Evolutionary conservation across 2,113 vertebrate species (phyloP).

Genomic region (Piprites chloris): DNA sequence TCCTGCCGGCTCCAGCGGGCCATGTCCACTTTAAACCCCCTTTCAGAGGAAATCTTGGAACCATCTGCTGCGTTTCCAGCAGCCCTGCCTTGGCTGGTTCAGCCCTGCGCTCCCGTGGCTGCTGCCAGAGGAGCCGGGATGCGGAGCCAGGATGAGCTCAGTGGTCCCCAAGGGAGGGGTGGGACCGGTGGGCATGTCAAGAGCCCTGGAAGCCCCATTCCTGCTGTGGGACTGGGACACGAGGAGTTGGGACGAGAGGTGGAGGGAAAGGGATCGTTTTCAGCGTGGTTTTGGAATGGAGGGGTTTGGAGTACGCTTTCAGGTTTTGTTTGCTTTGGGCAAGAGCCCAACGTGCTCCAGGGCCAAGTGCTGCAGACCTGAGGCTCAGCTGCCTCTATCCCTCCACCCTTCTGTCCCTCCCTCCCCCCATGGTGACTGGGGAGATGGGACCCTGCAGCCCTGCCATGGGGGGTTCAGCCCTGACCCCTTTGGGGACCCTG

Average conservation of each 20-base stretch:
- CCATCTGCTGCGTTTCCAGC: background rate
- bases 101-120: background rate
- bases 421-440: background rate
- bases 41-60: background rate
- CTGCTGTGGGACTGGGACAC: background rate
- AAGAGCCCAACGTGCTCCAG: background rate
- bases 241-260: background rate
- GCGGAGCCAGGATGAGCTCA: rapidly evolving
- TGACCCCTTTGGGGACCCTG: too few species aligned
- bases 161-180: rapidly evolving
- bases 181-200: background rate
- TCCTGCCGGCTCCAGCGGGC: rapidly evolving
- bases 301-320: rapidly evolving
- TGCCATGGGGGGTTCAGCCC: background rate
- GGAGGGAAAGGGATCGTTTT: background rate
- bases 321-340: background rate
- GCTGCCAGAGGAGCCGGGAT: rapidly evolving
- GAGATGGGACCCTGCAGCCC: background rate
- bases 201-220: background rate
- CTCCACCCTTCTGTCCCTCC: too few species aligned
- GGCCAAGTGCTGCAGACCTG: background rate
- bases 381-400: background rate
- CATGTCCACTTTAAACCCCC: background rate
- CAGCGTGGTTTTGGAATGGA: background rate
- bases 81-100: background rate